These are phyloP conservation scores for Camponotus floridanus DNA, from an alignment of 1,140 invertebrate species.

Conservation along the genomic window DNA sequence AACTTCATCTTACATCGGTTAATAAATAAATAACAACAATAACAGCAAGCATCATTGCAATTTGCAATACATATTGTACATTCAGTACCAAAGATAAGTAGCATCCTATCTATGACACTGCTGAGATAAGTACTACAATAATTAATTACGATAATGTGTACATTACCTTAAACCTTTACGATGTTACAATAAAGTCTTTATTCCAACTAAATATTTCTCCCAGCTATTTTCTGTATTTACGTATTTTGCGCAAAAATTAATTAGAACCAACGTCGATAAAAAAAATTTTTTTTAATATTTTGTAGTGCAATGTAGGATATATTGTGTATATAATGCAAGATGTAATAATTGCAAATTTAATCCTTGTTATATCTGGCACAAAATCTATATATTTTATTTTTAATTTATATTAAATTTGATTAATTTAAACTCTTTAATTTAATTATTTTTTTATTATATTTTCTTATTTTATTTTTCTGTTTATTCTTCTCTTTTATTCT, in stretches of 20 bases:
- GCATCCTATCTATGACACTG: constrained; percentile 56
- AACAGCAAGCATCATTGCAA: constrained; percentile 30
- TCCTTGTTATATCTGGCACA: not conserved
- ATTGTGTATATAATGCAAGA: not conserved
- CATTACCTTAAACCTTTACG: constrained; percentile 66
- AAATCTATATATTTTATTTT: not conserved
- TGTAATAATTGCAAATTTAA: not conserved
- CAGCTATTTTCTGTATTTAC: not conserved
- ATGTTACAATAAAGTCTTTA: constrained; percentile 77
- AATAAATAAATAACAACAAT: not conserved
- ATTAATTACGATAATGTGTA: constrained; percentile 70
- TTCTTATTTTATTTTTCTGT: too few relatives aligned
- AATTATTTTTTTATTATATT: too few relatives aligned
- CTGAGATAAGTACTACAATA: constrained; percentile 61
- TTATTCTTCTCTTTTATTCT: too few relatives aligned
- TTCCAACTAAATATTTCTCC: constrained; percentile 63
- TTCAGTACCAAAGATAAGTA: constrained; percentile 74
- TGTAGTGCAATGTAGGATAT: not conserved
- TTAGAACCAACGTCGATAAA: not conserved
- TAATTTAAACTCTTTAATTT: too few relatives aligned
- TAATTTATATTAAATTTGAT: too few relatives aligned
- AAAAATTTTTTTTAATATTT: not conserved
- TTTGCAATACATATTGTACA: constrained; percentile 51
- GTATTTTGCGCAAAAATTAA: not conserved
- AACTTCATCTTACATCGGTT: constrained; percentile 24